Evolutionary conservation across 92 coral and sea anemone genomes (phyloP), one percentile per base, ranked within the genome.

Genomic region (Zoanthus sociatus): DNA sequence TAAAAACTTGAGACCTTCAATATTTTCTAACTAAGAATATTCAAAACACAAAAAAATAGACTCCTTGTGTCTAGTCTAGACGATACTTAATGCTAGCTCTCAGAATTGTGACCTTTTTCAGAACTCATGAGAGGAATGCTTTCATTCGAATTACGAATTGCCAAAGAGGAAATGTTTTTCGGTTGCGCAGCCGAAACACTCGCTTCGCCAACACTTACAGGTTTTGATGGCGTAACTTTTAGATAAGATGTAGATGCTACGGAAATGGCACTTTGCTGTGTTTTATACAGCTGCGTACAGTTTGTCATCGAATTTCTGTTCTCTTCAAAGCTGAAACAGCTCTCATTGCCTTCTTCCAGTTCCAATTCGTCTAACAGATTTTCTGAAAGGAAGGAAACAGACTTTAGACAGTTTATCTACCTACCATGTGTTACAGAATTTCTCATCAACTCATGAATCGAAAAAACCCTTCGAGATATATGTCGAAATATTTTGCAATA

Each of bases 21-120:
- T 16, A 11, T 17, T 76, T 53, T 18, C 81, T 9, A 45, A 53
- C 54, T 76, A 21, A 53, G 31, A 77, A 31, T 53, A 77, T 77
- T 77, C 42, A 30, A 54, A 54, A 37, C 15, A 77, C 67, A 30
- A 20, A 21, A 7, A 54, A 20, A 17, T 33, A 77, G 47, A 37
- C 82, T 53, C 53, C 12, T 30, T 10, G 2, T 1, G 50, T 26
- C 54, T 63, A 8, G 30, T 26, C 46, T 53, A 77, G 67, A 77
- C 17, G 18, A 74, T 8, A 9, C 33, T 31, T 21, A 50, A 30
- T 77, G 67, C 82, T 77, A 77, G 66, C 82, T 77, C 31, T 20
- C 82, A 14, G 82, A 21, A 15, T 77, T 77, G 46, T 53, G 68
- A 33, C 32, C 63, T 17, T 51, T 45, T 20, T 50, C 79, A 20